These are phyloP conservation scores for Oreohelix idahoensis DNA, from an alignment of 1,140 invertebrate species.

Conservation along the genomic window DNA sequence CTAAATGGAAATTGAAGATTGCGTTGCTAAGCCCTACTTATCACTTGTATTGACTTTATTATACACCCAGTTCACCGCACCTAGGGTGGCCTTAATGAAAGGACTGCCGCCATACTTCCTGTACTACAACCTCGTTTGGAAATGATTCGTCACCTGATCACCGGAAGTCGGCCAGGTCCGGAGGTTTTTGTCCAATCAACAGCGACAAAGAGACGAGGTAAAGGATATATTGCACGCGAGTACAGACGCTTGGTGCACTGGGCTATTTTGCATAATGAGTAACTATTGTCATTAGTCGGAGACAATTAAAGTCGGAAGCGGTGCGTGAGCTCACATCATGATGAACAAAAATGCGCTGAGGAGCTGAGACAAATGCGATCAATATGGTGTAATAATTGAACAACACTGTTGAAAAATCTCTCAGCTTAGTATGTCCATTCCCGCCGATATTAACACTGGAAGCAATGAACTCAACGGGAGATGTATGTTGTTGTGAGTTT, in stretches of 20 bases:
- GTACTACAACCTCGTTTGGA: slow-evolving; percentile 30
- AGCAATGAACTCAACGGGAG: not conserved
- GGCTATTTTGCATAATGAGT: slow-evolving; percentile 38
- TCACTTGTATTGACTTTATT: slow-evolving; percentile 22
- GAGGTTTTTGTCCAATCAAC: slow-evolving; percentile 37
- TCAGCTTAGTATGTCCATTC: not conserved
- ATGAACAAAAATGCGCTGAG: not conserved
- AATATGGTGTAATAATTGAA: not conserved
- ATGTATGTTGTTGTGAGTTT: not conserved
- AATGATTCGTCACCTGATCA: slow-evolving; percentile 39
- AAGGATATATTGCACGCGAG: slow-evolving; percentile 16
- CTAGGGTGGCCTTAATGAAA: slow-evolving; percentile 32
- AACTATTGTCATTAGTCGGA: slow-evolving; percentile 35
- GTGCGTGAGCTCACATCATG: slow-evolving; percentile 24
- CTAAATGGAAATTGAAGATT: slow-evolving; percentile 19
- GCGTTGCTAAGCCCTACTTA: slow-evolving; percentile 30
- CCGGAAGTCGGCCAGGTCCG: slow-evolving; percentile 28
- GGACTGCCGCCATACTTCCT: slow-evolving; percentile 26
- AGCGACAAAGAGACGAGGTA: slow-evolving; percentile 11
- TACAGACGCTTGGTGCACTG: not conserved
- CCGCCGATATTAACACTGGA: not conserved
- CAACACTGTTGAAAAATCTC: not conserved
- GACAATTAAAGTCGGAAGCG: slow-evolving; percentile 31
- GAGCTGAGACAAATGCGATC: slow-evolving; percentile 16
- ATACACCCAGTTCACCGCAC: not conserved